Evolutionary conservation across 2,797 vertebrate species (phyloP), one percentile per base, ranked within the genome.

Genomic region (Halcyon badia): DNA sequence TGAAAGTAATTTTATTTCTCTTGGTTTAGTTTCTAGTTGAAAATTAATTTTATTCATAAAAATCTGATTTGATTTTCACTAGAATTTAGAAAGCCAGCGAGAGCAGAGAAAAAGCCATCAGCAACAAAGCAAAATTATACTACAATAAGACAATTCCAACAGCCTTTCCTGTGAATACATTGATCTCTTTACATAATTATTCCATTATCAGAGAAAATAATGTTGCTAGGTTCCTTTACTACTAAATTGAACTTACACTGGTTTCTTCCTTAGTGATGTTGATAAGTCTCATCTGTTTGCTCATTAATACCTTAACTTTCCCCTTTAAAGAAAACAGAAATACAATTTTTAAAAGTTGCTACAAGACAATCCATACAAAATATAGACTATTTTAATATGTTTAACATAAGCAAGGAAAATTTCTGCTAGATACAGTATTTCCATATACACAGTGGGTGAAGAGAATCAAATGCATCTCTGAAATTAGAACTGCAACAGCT

Each of bases 201-300:
- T 93, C 71, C 62, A 83, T 92, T 95, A 86, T 66, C 66, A 93
- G 39, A 89, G 78, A 90, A 95, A 87, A 54, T 46, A 84, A 69
- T n/a, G 22, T 52, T 61, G 60, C n/a, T 65, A 87, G 37, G 31
- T 57, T 97, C 62, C n/a, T 88, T 78, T 54, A 91, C 37, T 56
- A 89, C 90, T 91, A 83, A 78, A 90, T 41, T 79, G 37, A 89
- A 60, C 26, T 90, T 78, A n/a, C 49, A 39, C 37, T 31, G 28
- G 31, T 62, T 82, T 83, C 24, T 68, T 92, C 58, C n/a, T 79
- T 70, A 80, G 48, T 42, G 52, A 22, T 61, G 17, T 8, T 81
- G 41, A 25, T 80, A 78, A 54, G 20, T 78, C 31, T 72, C n/a
- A 13, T 73, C 60, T 85, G 61, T 78, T 78, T 60, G 80, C 28